Base-by-base conservation (phyloP, 2,888 invertebrate species). In the Philonicus albiceps region DNA sequence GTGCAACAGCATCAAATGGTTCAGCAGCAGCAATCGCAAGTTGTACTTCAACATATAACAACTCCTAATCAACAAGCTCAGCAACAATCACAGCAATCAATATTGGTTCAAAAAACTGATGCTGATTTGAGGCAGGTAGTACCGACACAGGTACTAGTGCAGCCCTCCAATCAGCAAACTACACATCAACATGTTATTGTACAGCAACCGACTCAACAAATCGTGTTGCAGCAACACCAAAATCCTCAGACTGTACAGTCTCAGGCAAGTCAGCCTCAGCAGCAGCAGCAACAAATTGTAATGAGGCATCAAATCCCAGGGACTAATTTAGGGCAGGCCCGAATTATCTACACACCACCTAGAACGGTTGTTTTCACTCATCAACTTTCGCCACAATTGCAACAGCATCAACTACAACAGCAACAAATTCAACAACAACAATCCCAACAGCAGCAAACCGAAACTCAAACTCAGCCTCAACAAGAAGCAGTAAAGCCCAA, bases 241-340 rank as follows among this genome's bases (percentile, higher is more conserved):
- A 89, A 90, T 1, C 90, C 90, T 75, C 90, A 90, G 34, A 91
- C 90, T 4, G 89, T 90, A 76, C 85, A 86, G 34, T 8, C 34
- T 11, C 64, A 76, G 34, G 34, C 83, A 5, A 37, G 22, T 30
- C 80, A 49, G 53, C 16, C 53, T 27, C 74, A 49, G 49, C 49
- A 27, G 27, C 49, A 27, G 27, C 91, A 92, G 40, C 91, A 90
- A 84, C 92, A 92, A 75, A 89, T 92, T 27, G 91, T 92, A 2
- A 91, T 92, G 91, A 90, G 92, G 0, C 76, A 83, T n/a, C 92
- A 91, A 87, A 89, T 90, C 2, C 40, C 80, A 53, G 22, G 4
- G 2, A 31, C 76, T 30, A 86, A 74, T 16, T 74, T 53, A 22
- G n/a, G 30, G 27, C 88, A 88, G 37, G 86, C 83, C 31, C 90